Conservation (phyloP, 1,140 invertebrate species). For the Temnothorax longispinosus region DNA sequence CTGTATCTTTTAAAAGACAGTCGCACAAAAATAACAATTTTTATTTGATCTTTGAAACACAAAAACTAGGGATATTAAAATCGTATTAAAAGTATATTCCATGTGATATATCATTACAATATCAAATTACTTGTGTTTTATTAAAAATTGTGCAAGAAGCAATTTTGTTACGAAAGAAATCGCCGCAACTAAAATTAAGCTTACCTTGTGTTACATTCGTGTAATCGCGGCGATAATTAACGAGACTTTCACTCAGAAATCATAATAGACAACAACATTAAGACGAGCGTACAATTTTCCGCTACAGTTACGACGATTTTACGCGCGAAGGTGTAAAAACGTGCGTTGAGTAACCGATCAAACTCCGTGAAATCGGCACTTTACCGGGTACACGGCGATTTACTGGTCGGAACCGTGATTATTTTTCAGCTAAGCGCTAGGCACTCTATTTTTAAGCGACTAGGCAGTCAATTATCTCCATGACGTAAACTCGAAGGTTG, state of each 20-base stretch:
- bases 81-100: not conserved
- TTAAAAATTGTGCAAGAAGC: not conserved
- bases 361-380: constrained; percentile 38
- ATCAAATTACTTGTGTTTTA: not conserved
- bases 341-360: constrained; percentile 45
- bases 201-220: not conserved
- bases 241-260: constrained; percentile 45
- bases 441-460: constrained; percentile 11
- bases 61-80: not conserved
- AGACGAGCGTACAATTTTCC: constrained; percentile 29
- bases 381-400: constrained; percentile 5
- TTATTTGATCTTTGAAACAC: not conserved
- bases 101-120: not conserved
- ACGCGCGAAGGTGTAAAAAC: not conserved
- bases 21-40: not conserved
- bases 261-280: not conserved
- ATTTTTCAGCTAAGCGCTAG: constrained; percentile 1
- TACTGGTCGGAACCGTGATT: not conserved
- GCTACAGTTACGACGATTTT: not conserved
- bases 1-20: not conserved
- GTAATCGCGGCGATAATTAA: constrained; percentile 11
- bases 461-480: constrained; percentile 11
- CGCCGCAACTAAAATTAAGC: not conserved
- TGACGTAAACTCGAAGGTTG: constrained; percentile 17
- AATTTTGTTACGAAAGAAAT: not conserved